Conservation (phyloP, 2,888 invertebrate species). For the Malachius bipustulatus region DNA sequence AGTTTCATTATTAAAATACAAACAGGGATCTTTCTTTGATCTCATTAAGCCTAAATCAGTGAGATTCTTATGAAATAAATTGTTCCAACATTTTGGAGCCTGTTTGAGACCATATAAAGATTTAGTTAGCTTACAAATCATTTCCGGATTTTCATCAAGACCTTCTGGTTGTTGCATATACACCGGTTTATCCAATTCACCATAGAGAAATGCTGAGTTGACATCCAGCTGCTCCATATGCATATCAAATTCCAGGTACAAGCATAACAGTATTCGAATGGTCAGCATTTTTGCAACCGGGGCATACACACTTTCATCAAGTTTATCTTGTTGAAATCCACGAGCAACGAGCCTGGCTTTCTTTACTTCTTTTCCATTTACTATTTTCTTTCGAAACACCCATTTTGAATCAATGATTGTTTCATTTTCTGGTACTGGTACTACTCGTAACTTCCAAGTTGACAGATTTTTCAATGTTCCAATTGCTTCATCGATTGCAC, state of each 20-base stretch:
- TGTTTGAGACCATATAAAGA: conserved; percentile 16
- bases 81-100: conserved; percentile 18
- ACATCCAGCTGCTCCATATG: conserved; percentile 14
- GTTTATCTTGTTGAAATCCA: conserved; percentile 20
- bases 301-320: conserved; percentile 18
- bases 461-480: conserved; percentile 14
- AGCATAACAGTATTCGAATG: conserved; percentile 16
- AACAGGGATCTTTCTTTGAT: conserved; percentile 19
- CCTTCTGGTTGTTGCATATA: conserved; percentile 7
- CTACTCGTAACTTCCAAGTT: conserved; percentile 18
- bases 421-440: conserved; percentile 12
- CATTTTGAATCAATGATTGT: conserved; percentile 19
- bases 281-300: conserved; percentile 20
- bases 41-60: conserved; percentile 13
- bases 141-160: conserved; percentile 4
- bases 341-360: conserved; percentile 19
- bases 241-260: conserved; percentile 15
- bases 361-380: conserved; percentile 13
- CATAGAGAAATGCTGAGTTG: conserved; percentile 16
- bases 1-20: conserved; percentile 15
- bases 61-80: conserved; percentile 14
- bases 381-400: conserved; percentile 16
- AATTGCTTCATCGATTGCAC: conserved; percentile 17
- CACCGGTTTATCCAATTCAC: conserved; percentile 6
- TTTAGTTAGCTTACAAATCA: conserved; percentile 15